These are phyloP conservation scores for Syritta pipiens DNA, from an alignment of 2,888 invertebrate genomes.

Conservation along the genomic window DNA sequence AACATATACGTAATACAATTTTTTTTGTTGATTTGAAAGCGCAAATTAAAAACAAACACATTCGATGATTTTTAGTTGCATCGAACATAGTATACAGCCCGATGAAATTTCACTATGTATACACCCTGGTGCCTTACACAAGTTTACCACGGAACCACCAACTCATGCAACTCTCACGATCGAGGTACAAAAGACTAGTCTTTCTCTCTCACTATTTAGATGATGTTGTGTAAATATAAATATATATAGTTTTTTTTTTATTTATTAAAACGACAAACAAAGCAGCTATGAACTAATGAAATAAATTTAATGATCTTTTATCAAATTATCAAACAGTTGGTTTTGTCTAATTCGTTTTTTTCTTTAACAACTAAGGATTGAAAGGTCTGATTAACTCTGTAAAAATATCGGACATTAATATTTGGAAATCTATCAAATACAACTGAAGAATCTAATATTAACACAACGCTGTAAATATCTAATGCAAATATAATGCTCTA, in stretches of 20 bases:
- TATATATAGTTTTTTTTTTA: too few species aligned
- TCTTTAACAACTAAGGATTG: conserved; percentile 17
- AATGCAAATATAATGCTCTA: too few species aligned
- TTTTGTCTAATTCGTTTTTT: conserved; percentile 26
- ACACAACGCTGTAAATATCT: conserved; percentile 30
- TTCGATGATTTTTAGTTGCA: conserved; percentile 81
- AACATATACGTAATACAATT: neutral
- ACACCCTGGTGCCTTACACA: conserved; percentile 83
- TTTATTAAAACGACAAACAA: conserved; percentile 8
- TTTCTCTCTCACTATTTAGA: conserved; percentile 32
- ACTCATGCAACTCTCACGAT: conserved; percentile 84
- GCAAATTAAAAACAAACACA: conserved; percentile 56
- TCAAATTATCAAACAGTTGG: conserved; percentile 13
- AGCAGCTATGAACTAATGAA: conserved; percentile 32
- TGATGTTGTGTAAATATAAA: conserved; percentile 43
- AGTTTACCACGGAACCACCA: conserved; percentile 84
- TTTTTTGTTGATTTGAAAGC: conserved; percentile 38
- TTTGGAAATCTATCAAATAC: neutral
- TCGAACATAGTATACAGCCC: conserved; percentile 84
- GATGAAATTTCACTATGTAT: conserved; percentile 87
- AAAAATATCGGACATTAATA: neutral
- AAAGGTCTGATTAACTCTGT: conserved; percentile 17
- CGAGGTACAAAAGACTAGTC: conserved; percentile 79
- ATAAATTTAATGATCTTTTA: conserved; percentile 42
- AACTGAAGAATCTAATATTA: neutral